Percentiles rank a stretch among this genome's conserved stretches.
Conservation (phyloP, 2,888 invertebrate species). For the Sicus ferrugineus region DNA sequence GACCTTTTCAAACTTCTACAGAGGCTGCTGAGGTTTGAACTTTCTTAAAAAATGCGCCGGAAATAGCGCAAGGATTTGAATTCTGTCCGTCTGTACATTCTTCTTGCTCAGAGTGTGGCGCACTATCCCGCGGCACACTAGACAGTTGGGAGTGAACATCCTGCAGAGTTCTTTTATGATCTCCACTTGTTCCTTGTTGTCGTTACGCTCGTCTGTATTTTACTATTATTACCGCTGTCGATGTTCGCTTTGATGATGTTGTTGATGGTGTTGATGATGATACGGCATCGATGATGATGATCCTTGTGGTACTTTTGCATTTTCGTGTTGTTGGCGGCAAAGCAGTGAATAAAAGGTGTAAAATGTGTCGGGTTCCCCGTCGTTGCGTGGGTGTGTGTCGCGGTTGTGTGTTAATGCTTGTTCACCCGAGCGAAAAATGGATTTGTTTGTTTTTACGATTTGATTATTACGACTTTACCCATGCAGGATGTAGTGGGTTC, state of each 20-base stretch:
- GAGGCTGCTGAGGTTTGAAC: background rate
- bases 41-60: conserved; percentile 11
- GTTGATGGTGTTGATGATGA: conserved; percentile 30
- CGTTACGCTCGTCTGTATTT: conserved; percentile 39
- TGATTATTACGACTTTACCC: conserved; percentile 55
- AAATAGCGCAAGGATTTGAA: conserved; percentile 20
- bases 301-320: conserved; percentile 15
- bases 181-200: conserved; percentile 17
- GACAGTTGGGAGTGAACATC: background rate
- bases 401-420: conserved; percentile 35
- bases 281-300: conserved; percentile 27
- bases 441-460: conserved; percentile 59
- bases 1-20: background rate
- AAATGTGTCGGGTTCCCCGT: conserved; percentile 24
- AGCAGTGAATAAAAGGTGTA: conserved; percentile 40
- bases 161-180: background rate
- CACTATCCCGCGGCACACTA: background rate
- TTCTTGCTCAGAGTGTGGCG: background rate
- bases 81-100: background rate
- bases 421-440: conserved; percentile 56
- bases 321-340: conserved; percentile 27
- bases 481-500: background rate
- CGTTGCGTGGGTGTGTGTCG: background rate
- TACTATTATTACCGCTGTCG: conserved; percentile 45
- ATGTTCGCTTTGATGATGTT: conserved; percentile 38